Evolutionary conservation across 2,113 vertebrate genomes (phyloP).

Genomic region (Tyrannus savana): DNA sequence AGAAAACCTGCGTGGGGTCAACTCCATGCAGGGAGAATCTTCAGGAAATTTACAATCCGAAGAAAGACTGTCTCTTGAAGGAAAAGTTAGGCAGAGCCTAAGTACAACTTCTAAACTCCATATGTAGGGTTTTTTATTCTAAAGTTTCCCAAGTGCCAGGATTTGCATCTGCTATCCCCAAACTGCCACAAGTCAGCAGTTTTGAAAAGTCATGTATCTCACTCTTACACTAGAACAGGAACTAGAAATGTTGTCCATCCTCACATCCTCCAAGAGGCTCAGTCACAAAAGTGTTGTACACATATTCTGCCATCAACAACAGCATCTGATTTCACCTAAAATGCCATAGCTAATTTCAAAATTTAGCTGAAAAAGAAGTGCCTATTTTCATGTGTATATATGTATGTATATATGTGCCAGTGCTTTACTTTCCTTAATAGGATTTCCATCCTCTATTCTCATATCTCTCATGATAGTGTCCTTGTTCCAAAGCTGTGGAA

Average conservation of each 20-base stretch:
- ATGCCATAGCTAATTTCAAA: not conserved
- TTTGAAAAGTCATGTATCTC: not conserved
- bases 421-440: not conserved
- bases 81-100: not conserved
- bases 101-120: not conserved
- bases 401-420: not conserved
- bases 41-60: not conserved
- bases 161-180: not conserved
- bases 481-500: not conserved
- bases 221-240: not conserved
- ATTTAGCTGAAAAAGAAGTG: not conserved
- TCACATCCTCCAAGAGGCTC: not conserved
- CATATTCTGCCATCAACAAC: not conserved
- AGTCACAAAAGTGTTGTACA: not conserved
- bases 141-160: not conserved
- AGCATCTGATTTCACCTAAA: not conserved
- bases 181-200: not conserved
- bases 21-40: not conserved
- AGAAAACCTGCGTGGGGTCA: not conserved
- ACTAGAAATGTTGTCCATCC: not conserved
- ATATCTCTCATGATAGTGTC: not conserved
- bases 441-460: not conserved
- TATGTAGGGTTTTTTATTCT: not conserved
- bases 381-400: not conserved
- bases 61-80: not conserved